Percentiles rank a stretch among this genome's conserved stretches.
Evolutionary conservation across 2,797 vertebrate genomes (phyloP).

Genomic region (Champsocephalus gunnari): DNA sequence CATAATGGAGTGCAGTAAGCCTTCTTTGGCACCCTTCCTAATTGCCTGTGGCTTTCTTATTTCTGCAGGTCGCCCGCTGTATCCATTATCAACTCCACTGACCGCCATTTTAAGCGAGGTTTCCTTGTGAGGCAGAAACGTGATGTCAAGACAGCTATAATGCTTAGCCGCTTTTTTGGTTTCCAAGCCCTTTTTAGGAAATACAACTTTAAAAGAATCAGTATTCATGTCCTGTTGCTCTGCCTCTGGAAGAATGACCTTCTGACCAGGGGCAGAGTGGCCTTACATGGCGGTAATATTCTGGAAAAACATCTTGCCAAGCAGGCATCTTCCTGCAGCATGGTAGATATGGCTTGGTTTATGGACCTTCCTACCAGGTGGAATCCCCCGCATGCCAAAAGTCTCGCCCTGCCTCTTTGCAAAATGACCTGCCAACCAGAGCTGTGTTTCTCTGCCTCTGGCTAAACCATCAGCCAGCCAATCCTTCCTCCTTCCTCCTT

Average conservation of each 20-base stretch:
- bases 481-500: neutral
- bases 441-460: constrained; percentile 16
- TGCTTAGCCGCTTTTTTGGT: constrained; percentile 11
- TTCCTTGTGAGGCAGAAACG: constrained; percentile 21
- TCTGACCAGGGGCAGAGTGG: constrained; percentile 30
- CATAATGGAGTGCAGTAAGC: constrained; percentile 72
- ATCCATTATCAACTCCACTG: constrained; percentile 67
- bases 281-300: constrained; percentile 30
- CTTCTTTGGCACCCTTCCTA: constrained; percentile 60
- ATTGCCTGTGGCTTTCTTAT: constrained; percentile 72
- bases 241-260: constrained; percentile 29
- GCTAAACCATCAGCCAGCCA: constrained; percentile 15
- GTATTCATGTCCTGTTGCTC: constrained; percentile 7
- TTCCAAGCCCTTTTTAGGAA: constrained; percentile 9
- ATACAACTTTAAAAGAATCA: constrained; percentile 4
- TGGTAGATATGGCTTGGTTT: neutral
- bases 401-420: constrained; percentile 17
- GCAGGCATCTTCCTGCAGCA: constrained; percentile 15
- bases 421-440: constrained; percentile 35
- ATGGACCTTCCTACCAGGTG: constrained; percentile 17
- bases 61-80: constrained; percentile 57
- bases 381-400: constrained; percentile 20
- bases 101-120: constrained; percentile 50
- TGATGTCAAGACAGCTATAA: constrained; percentile 19
- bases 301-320: constrained; percentile 24